These are phyloP conservation scores for Drosophila micromelanica DNA, from an alignment of 1,140 invertebrate genomes.

Conservation along the genomic window DNA sequence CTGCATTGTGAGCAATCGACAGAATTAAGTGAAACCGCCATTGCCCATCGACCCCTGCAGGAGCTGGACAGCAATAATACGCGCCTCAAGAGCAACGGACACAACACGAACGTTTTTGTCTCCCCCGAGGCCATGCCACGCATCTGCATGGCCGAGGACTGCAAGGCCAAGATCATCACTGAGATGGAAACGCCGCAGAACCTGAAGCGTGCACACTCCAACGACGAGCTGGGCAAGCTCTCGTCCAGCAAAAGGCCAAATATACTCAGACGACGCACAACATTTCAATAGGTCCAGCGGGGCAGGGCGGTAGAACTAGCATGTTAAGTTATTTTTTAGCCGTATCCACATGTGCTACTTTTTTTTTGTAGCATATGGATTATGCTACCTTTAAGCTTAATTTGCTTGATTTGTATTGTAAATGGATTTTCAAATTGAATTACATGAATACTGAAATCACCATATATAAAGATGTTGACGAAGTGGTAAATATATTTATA, in stretches of 20 bases:
- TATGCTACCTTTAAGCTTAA: slow-evolving; percentile 16
- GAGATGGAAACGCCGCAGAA: slow-evolving; percentile 12
- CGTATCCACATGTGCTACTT: slow-evolving; percentile 1
- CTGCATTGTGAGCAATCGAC: slow-evolving; percentile 17
- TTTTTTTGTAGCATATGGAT: slow-evolving; percentile 42
- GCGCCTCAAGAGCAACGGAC: slow-evolving; percentile 4
- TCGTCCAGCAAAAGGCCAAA: slow-evolving; percentile 43
- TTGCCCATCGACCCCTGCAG: not conserved
- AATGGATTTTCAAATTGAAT: slow-evolving; percentile 29
- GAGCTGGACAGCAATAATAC: slow-evolving; percentile 8
- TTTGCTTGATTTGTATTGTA: slow-evolving; percentile 20
- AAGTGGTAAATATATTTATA: no score
- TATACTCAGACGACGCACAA: slow-evolving; percentile 50
- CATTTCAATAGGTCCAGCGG: slow-evolving; percentile 18
- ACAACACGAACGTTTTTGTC: slow-evolving; percentile 19
- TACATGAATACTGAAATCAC: not conserved
- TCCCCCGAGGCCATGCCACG: slow-evolving; percentile 9
- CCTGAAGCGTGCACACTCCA: slow-evolving; percentile 43
- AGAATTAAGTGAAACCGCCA: not conserved
- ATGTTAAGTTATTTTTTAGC: not conserved
- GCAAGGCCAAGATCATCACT: slow-evolving; percentile 15
- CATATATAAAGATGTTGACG: no score
- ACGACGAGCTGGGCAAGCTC: slow-evolving; percentile 21
- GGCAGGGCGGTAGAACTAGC: not conserved
- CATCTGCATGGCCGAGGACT: slow-evolving; percentile 15